Conservation (phyloP, 2,113 vertebrate species). For the Callipepla squamata region DNA sequence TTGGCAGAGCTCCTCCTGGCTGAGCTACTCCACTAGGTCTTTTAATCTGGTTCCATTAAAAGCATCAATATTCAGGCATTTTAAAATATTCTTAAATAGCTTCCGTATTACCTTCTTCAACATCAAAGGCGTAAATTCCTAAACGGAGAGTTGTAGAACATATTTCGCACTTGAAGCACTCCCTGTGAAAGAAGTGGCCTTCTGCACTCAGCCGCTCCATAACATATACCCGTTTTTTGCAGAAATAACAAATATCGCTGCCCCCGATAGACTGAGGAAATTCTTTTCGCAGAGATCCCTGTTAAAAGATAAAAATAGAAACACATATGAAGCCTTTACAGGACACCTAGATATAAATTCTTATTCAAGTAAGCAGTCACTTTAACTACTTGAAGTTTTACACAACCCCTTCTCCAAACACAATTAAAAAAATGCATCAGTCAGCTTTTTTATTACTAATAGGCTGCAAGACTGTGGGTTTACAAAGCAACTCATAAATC, state of each 20-base stretch:
- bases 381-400: not conserved
- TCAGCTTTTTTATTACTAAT: not conserved
- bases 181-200: slow-evolving; percentile 94
- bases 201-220: slow-evolving; percentile 93
- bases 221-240: slow-evolving; percentile 91
- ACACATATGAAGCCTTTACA: not conserved
- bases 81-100: not conserved
- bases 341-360: not conserved
- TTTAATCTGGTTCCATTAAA: not conserved
- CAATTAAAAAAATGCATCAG: not conserved
- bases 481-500: not conserved
- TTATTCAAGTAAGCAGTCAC: not conserved
- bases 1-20: slow-evolving; percentile 17
- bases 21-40: not conserved
- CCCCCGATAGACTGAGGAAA: slow-evolving; percentile 86
- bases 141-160: slow-evolving; percentile 86
- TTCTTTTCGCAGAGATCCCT: slow-evolving; percentile 82
- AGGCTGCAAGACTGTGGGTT: not conserved
- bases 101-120: slow-evolving; percentile 83
- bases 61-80: not conserved
- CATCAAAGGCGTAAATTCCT: slow-evolving; percentile 89
- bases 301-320: slow-evolving; percentile 13
- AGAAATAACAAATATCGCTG: slow-evolving; percentile 90
- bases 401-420: not conserved
- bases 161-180: slow-evolving; percentile 92